These are phyloP conservation scores for Cynopterus sphinx DNA, from an alignment of 2,797 vertebrate species.

Conservation along the genomic window DNA sequence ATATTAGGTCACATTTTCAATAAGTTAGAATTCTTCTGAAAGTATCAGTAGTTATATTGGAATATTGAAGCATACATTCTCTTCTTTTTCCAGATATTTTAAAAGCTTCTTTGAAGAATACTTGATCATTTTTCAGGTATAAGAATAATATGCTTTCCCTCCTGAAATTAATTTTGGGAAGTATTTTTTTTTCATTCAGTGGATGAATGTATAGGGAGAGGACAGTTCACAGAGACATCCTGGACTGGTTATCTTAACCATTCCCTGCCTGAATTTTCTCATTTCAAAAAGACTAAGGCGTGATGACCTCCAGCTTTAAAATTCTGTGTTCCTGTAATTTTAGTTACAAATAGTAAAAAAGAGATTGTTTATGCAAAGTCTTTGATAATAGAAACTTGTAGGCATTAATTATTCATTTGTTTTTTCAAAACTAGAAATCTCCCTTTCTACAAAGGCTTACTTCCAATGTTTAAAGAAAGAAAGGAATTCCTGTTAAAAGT, in stretches of 20 bases:
- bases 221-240: neutral
- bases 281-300: neutral
- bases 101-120: slow-evolving; percentile 41
- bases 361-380: neutral
- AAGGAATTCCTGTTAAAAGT: slow-evolving; percentile 55
- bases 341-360: neutral
- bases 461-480: slow-evolving; percentile 50
- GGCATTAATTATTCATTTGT: slow-evolving; percentile 22
- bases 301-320: neutral
- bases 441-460: slow-evolving; percentile 32
- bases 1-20: slow-evolving; percentile 13
- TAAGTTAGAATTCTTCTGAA: neutral
- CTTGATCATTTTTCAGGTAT: neutral
- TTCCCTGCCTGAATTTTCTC: neutral
- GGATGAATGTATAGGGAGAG: neutral
- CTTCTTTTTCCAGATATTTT: slow-evolving; percentile 18
- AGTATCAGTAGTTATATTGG: neutral
- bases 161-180: neutral
- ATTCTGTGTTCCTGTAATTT: neutral
- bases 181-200: neutral
- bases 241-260: neutral
- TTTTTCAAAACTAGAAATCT: slow-evolving; percentile 44
- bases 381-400: slow-evolving; percentile 35
- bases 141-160: neutral
- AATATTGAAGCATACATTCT: neutral